Conservation (phyloP, 1,140 invertebrate species). For the Aphelenchoides avenae region DNA sequence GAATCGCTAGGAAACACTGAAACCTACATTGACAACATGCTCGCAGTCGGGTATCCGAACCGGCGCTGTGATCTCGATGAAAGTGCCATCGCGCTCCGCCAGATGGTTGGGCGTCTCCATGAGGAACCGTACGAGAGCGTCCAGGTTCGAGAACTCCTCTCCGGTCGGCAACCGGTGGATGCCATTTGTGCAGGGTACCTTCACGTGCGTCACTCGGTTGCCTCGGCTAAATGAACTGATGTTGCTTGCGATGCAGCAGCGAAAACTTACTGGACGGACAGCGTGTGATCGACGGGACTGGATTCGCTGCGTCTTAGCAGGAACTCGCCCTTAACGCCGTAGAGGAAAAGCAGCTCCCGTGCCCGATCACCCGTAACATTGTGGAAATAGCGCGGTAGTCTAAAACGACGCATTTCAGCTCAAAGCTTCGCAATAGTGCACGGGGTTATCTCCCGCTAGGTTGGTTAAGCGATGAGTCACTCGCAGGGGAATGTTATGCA, state of each 20-base stretch:
- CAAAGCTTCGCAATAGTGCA: too few species aligned
- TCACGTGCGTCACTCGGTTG: constrained; percentile 40
- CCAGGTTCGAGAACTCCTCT: constrained; percentile 35
- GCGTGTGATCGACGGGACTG: constrained; percentile 34
- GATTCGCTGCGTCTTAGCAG: constrained; percentile 37
- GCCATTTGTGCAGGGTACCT: constrained; percentile 23
- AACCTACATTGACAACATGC: constrained; percentile 28
- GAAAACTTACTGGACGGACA: constrained; percentile 39
- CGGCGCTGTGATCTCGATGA: constrained; percentile 33
- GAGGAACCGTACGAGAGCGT: constrained; percentile 22
- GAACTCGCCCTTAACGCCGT: constrained; percentile 41
- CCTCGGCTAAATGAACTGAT: constrained; percentile 31
- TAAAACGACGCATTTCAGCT: too few species aligned
- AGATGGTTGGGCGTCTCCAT: constrained; percentile 27
- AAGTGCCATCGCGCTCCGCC: constrained; percentile 24
- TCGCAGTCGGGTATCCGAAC: constrained; percentile 32
- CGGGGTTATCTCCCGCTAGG: too few species aligned
- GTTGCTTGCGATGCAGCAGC: constrained; percentile 2
- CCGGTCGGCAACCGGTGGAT: constrained; percentile 40
- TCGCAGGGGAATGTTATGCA: too few species aligned
- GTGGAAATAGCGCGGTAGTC: too few species aligned
- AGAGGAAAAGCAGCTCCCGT: constrained; percentile 39
- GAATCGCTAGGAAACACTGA: constrained; percentile 17
- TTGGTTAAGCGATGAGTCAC: too few species aligned
- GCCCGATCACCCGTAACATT: constrained; percentile 44